phyloP scores from a whole-genome alignment of 2,888 invertebrate species.

The Ectropis crepuscularia region DNA sequence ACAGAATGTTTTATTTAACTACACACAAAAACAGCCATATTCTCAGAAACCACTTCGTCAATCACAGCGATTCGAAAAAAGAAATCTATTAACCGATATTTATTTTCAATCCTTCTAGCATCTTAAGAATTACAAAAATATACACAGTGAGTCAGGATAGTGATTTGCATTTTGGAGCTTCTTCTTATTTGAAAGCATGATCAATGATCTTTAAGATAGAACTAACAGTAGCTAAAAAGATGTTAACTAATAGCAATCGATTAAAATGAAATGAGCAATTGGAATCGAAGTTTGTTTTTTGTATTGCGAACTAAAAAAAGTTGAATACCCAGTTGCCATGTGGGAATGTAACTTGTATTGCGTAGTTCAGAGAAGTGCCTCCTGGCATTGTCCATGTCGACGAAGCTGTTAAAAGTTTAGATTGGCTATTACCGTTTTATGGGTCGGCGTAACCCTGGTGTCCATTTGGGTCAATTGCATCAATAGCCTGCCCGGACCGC shows the following conservation, averaged over 20 bases:
- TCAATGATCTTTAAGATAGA: background rate
- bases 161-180: constrained; percentile 29
- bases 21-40: constrained; percentile 23
- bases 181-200: background rate
- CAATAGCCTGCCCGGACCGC: constrained; percentile 57
- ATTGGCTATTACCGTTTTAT: constrained; percentile 57
- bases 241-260: background rate
- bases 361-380: constrained; percentile 35
- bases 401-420: constrained; percentile 53
- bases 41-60: constrained; percentile 37
- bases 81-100: constrained; percentile 26
- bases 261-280: background rate
- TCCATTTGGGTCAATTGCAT: constrained; percentile 69
- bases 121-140: constrained; percentile 26
- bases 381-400: constrained; percentile 35
- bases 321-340: background rate
- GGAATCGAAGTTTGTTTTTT: background rate
- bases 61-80: constrained; percentile 32
- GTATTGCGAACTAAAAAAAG: background rate
- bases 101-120: constrained; percentile 31
- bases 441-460: constrained; percentile 52
- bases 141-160: constrained; percentile 25
- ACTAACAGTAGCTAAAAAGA: background rate
- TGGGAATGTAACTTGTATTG: constrained; percentile 25
- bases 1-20: constrained; percentile 29